Evolutionary conservation across 2,113 vertebrate genomes (phyloP), one percentile per base, ranked within the genome.

Genomic region (Nanorana parkeri): DNA sequence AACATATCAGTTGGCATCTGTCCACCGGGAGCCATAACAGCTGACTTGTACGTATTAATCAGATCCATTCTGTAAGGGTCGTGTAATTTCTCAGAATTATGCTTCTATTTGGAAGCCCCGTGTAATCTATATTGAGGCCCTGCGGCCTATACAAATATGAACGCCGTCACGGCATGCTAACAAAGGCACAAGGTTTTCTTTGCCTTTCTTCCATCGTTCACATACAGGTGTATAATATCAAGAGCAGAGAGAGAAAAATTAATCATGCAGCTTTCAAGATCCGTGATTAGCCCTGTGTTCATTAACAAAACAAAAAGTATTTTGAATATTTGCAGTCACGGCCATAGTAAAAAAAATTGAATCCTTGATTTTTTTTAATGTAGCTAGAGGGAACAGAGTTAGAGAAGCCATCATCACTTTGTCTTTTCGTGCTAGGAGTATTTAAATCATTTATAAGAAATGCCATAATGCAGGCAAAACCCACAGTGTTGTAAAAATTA

Each of bases 191-290:
- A 23, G 21, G 24, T 61, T 61, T 61, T 23, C 13, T 24, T 61
- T 41, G 6, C 41, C 8, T 61, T 61, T 23, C 60, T 24, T 61
- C 60, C 60, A 36, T 41, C 28, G 28, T 60, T 28, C 52, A n/a
- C 26, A 20, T 60, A 74, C 55, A 74, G 72, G 72, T 74, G 29
- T 74, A 74, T 61, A 60, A 56, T 61, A 58, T 74, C 72, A 74
- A 36, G 24, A 21, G 20, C 64, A 55, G 64, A 16, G 23, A 58
- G n/a, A 17, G 41, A 29, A 28, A 29, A 36, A 21, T 56, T 52
- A 54, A 78, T 78, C 51, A 56, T 56, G 16, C 24, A 56, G 11
- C 77, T 78, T 56, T 65, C 60, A 78, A 26, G 47, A 21, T 26
- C 19, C 51, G n/a, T 52, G 51, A 56, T 78, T 66, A 55, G 24